Evolutionary conservation across 2,888 invertebrate species (phyloP).

Genomic region (Andrena dorsata): DNA sequence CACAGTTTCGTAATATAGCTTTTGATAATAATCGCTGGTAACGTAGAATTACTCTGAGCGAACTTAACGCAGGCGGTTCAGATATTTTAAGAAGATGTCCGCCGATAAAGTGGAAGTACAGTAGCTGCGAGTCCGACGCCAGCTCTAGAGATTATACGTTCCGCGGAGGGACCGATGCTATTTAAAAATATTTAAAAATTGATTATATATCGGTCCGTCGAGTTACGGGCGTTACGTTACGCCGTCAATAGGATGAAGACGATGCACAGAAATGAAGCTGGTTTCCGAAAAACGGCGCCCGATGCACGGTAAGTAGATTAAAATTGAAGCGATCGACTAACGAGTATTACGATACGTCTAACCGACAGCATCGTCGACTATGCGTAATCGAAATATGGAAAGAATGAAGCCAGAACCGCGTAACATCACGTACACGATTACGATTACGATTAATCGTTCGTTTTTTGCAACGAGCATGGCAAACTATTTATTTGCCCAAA

Average conservation of each 20-base stretch:
- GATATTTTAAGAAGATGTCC: not conserved
- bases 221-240: slow-evolving; percentile 4
- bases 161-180: slow-evolving; percentile 14
- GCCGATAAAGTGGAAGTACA: not conserved
- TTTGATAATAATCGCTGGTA: not conserved
- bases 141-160: slow-evolving; percentile 12
- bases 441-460: slow-evolving; percentile 5
- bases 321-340: not conserved
- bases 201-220: slow-evolving; percentile 24
- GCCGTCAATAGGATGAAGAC: not conserved
- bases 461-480: not conserved
- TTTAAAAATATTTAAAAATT: slow-evolving; percentile 55
- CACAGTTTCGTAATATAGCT: not conserved
- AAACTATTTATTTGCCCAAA: not conserved
- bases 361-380: not conserved
- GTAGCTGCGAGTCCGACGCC: not conserved
- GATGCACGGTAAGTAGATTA: not conserved
- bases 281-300: not conserved
- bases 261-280: not conserved
- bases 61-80: not conserved
- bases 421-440: slow-evolving; percentile 6
- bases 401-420: not conserved
- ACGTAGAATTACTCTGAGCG: not conserved
- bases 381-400: not conserved
- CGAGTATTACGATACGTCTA: not conserved